These are phyloP conservation scores for Scaptomyza tumidula DNA, from an alignment of 2,888 invertebrate genomes.

Conservation along the genomic window DNA sequence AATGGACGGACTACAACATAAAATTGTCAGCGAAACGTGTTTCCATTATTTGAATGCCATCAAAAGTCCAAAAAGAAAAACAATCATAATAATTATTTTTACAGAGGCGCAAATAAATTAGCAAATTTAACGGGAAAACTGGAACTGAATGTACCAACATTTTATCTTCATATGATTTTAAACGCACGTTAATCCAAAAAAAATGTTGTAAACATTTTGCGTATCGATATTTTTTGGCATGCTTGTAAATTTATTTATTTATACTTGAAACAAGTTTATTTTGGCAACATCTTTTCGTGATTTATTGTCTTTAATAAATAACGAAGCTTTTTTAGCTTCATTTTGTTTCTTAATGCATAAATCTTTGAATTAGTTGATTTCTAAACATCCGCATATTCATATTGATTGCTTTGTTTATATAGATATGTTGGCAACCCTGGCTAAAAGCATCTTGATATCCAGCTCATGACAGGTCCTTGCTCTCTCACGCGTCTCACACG, in stretches of 20 bases:
- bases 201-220: conserved; percentile 11
- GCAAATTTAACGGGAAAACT: conserved; percentile 41
- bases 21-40: conserved; percentile 70
- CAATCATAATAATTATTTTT: conserved; percentile 15
- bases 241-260: conserved; percentile 25
- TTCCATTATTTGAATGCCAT: conserved; percentile 55
- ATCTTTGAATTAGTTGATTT: not conserved
- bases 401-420: not conserved
- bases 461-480: conserved; percentile 76
- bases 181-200: not conserved
- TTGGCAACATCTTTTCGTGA: conserved; percentile 45
- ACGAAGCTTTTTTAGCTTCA: not conserved
- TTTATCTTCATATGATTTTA: conserved; percentile 1
- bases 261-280: conserved; percentile 39
- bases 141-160: conserved; percentile 6
- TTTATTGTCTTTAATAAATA: conserved; percentile 28
- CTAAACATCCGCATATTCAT: not conserved
- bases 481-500: conserved; percentile 49
- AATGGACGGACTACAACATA: conserved; percentile 46
- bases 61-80: conserved; percentile 6
- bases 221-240: not conserved
- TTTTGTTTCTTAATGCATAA: not conserved
- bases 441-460: too few species aligned
- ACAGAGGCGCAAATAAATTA: conserved; percentile 20
- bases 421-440: conserved; percentile 33